phyloP scores from a whole-genome alignment of 2,797 vertebrate genomes.

The Trachops cirrhosus region DNA sequence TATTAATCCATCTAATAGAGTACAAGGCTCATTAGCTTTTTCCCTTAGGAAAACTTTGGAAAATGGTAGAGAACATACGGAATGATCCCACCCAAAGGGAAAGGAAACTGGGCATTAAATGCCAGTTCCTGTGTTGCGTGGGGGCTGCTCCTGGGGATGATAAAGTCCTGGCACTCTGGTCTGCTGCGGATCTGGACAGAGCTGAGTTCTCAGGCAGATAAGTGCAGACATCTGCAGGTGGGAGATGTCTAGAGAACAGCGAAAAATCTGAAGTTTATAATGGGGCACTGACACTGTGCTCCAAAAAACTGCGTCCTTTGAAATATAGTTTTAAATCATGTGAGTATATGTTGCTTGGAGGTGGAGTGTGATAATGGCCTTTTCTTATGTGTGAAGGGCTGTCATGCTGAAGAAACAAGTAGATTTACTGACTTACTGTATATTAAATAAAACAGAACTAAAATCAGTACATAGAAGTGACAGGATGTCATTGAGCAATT shows the following conservation, averaged over 20 bases:
- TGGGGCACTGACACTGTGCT: neutral
- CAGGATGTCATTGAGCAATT: neutral
- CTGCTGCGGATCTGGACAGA: neutral
- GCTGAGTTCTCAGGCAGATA: neutral
- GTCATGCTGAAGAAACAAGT: neutral
- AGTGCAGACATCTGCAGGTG: neutral
- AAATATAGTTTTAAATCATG: neutral
- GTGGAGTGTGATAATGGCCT: neutral
- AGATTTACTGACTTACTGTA: neutral
- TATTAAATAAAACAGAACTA: constrained; percentile 10
- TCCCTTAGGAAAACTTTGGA: neutral
- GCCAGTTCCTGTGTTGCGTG: neutral
- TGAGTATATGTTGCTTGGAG: neutral
- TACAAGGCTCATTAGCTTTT: neutral
- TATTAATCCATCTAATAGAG: neutral
- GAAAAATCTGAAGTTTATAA: neutral
- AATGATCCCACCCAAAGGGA: neutral
- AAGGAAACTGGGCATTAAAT: constrained; percentile 3
- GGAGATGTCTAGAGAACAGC: neutral
- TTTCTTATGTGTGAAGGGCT: neutral
- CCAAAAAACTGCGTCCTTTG: neutral
- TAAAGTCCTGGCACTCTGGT: neutral
- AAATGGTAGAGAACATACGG: neutral
- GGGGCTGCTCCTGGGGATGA: neutral
- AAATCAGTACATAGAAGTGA: neutral